Percentiles rank a stretch among this genome's conserved stretches.
These are phyloP conservation scores for Amblyornis subalaris DNA, from an alignment of 2,113 vertebrate species.

Conservation along the genomic window DNA sequence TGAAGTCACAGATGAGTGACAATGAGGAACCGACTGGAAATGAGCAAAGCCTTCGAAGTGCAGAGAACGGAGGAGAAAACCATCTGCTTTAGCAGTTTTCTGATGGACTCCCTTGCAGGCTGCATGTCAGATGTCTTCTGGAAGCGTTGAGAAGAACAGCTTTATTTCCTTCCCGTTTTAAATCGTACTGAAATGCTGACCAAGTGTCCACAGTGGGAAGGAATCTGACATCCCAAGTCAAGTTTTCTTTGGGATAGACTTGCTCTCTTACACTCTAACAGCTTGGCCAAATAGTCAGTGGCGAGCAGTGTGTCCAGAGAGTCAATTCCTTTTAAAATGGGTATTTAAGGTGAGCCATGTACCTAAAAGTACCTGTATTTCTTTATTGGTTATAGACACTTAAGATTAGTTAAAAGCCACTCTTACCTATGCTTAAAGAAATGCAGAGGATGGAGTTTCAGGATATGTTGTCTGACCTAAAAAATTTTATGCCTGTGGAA, in stretches of 20 bases:
- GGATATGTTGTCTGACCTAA: background rate
- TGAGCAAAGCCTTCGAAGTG: background rate
- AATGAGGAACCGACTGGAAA: background rate
- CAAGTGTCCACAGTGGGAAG: background rate
- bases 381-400: background rate
- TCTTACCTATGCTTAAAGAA: background rate
- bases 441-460: background rate
- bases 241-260: background rate
- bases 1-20: constrained; percentile 8
- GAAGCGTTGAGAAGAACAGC: background rate
- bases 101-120: background rate
- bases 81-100: background rate
- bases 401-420: background rate
- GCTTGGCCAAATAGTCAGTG: background rate
- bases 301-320: background rate
- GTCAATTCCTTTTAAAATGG: background rate
- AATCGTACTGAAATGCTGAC: background rate
- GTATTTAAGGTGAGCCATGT: background rate
- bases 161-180: background rate
- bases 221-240: background rate
- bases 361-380: background rate
- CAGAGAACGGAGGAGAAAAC: background rate
- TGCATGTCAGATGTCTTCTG: background rate
- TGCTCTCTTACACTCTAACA: background rate
- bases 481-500: background rate